Base-by-base conservation (phyloP, 2,888 invertebrate species). In the Schizotus pectinicornis region DNA sequence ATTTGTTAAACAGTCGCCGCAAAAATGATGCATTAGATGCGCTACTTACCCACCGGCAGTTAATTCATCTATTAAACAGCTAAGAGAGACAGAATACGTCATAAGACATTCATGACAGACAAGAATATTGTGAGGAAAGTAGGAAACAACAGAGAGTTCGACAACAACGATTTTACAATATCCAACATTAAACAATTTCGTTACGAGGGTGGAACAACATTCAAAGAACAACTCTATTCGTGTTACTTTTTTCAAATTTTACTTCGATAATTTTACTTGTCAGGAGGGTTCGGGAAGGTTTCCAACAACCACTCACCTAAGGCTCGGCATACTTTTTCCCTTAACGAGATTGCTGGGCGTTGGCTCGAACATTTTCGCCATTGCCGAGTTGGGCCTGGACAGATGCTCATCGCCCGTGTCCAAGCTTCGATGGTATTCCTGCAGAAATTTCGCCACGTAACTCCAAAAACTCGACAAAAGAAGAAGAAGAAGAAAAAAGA, bases 271-370 rank as follows among this genome's bases (percentile, higher is more conserved):
- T n/a, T n/a, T n/a, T n/a, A n/a, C n/a, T n/a, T n/a, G n/a, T n/a
- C n/a, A n/a, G n/a, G n/a, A n/a, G n/a, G n/a, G n/a, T n/a, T n/a
- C n/a, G n/a, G n/a, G n/a, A n/a, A n/a, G n/a, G n/a, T n/a, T n/a
- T n/a, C n/a, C n/a, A n/a, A n/a, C n/a, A n/a, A n/a, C n/a, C n/a
- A 70, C 83, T 81, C 82, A 95, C 95, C 94, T 94, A 61, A 96
- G 82, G 75, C 95, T 95, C 2, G 96, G 96, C 95, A 97, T 95
- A 83, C 95, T 96, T 81, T 95, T 95, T 60, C 96, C 95, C 83
- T 96, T 94, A 60, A 93, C 90, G 47, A 95, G 83, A 79, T 92
- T 93, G 49, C 86, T 85, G 9, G 85, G 81, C 7, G 69, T 62
- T 5, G 74, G 73, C 57, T 78, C 79, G 57, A 79, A 80, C 68